Evolutionary conservation across 1,140 invertebrate genomes (phyloP), one percentile per base, ranked within the genome.

Genomic region (Caenorhabditis inopinata): DNA sequence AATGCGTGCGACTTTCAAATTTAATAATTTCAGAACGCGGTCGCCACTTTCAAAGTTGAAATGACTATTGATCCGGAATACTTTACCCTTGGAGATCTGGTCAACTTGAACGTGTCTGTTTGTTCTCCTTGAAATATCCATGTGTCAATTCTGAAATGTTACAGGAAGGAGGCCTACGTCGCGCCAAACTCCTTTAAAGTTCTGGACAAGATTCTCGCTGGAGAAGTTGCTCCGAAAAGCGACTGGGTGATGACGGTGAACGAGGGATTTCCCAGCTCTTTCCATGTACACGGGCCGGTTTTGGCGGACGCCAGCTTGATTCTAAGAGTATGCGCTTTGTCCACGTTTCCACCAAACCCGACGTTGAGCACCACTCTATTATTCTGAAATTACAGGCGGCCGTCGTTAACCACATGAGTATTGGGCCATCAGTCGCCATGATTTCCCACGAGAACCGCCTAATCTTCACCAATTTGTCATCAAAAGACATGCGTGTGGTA

Each of bases 381-480:
- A 42, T 42, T 42, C 14, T 7, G 5, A 7, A 14, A 42, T 42
- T 42, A 42, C 32, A 68, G 58, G 58, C 32, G 14, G 58, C 58
- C 12, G 32, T 68, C n/a, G 27, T 25, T 4, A 68, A 32, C 27
- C 58, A 68, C 12, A 68, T 42, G 32, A 21, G 32, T 21, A 38
- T 68, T 38, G 32, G 32, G 2, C 27, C 27, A 29, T n/a, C 35
- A 21, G 38, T 68, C 23, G 58, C 58, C 12, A 68, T 68, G 58
- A 68, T 68, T 38, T 68, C 58, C 11, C 29, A 38, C 38, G 58
- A 68, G n/a, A 68, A 68, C 23, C 58, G 58, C n/a, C 38, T 68
- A n/a, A 42, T 68, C n/a, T 2, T 68, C n/a, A 68, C 29, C 6
- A 68, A 11, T 68, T 27, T 68, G n/a, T 21, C 18, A 68, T 68